Conservation (phyloP, 2,797 vertebrate genomes). For the Tolypeutes matacus region DNA sequence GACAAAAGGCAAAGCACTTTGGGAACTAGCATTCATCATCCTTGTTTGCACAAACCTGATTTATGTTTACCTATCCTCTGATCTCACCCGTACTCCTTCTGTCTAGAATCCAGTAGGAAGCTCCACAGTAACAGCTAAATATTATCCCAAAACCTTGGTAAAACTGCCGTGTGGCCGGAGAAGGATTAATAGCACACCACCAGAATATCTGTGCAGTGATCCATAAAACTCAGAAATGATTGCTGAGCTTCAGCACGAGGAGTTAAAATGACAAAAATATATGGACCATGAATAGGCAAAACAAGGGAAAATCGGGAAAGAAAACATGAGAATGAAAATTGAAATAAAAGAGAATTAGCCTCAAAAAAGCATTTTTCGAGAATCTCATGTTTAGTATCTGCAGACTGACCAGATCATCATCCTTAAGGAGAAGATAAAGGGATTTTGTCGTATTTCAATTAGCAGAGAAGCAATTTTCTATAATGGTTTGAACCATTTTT, state of each 20-base stretch:
- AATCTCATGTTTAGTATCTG: background rate
- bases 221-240: slow-evolving; percentile 43
- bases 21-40: slow-evolving; percentile 69
- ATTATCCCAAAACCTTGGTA: slow-evolving; percentile 36
- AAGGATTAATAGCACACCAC: background rate
- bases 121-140: background rate
- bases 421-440: background rate
- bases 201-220: slow-evolving; percentile 59
- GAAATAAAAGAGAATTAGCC: slow-evolving; percentile 26
- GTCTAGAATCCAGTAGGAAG: background rate
- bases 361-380: background rate
- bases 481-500: background rate
- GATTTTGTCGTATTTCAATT: background rate
- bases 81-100: background rate
- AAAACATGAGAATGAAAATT: background rate
- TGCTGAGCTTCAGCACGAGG: slow-evolving; percentile 37
- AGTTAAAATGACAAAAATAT: slow-evolving; percentile 74
- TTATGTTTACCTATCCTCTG: slow-evolving; percentile 31
- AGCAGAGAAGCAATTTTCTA: background rate
- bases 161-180: background rate
- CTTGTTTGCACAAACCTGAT: slow-evolving; percentile 67
- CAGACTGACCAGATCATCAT: background rate
- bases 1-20: slow-evolving; percentile 65
- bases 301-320: background rate
- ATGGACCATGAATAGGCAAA: background rate